Conservation (phyloP, 2,113 vertebrate species). For the Perca flavescens region DNA sequence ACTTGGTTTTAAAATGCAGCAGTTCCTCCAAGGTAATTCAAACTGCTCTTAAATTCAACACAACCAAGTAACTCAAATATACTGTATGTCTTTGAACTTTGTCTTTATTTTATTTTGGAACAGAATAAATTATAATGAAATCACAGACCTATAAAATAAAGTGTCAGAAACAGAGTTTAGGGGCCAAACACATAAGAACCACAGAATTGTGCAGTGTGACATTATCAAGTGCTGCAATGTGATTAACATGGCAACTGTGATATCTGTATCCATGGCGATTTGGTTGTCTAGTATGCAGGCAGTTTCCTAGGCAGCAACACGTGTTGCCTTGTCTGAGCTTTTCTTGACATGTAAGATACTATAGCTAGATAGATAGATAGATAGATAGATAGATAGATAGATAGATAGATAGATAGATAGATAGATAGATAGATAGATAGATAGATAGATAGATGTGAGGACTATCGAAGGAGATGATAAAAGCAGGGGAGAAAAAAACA, state of each 20-base stretch:
- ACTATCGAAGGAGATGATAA: too few relatives aligned
- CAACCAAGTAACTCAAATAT: background rate
- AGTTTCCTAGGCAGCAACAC: constrained; percentile 58
- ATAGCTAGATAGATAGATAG: too few relatives aligned
- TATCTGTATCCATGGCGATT: constrained; percentile 65
- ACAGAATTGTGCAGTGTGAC: constrained; percentile 2
- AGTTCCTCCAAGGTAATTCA: background rate
- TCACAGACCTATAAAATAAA: background rate
- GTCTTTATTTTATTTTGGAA: background rate
- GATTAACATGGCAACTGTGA: constrained; percentile 34
- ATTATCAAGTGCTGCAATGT: constrained; percentile 36
- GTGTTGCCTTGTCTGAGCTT: constrained; percentile 6
- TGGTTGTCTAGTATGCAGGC: constrained; percentile 27
- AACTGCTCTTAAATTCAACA: background rate
- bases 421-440: background rate
- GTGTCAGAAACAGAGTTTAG: too few relatives aligned
- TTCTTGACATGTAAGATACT: background rate
- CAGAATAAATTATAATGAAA: background rate
- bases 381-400: background rate
- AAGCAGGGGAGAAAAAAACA: background rate
- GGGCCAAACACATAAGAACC: background rate
- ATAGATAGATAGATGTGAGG: background rate
- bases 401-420: background rate
- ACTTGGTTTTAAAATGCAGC: background rate
- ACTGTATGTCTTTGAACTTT: too few relatives aligned